Evolutionary conservation across 1,140 invertebrate species (phyloP), one percentile per base, ranked within the genome.

Genomic region (Sycophila sp.): DNA sequence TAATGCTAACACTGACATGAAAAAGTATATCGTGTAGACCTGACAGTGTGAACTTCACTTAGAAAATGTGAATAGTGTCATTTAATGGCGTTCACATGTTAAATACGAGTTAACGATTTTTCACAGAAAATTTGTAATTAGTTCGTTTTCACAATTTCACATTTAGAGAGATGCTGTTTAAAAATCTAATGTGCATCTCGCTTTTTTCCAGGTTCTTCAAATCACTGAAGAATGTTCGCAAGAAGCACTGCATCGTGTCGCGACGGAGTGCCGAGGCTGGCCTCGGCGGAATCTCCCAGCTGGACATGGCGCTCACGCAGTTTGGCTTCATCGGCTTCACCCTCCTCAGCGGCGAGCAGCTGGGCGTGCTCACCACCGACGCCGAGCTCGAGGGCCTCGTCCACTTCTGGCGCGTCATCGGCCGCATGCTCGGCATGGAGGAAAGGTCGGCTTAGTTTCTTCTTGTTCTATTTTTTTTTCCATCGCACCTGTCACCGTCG

Each of bases 281-380:
- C 2, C 79, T 88, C 4, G 76, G 78, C 13, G 74, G 78, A 26
- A 80, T 83, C 59, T 77, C 82, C 26, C 96, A 98, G 82, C 88
- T 91, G 69, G 94, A 96, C 73, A 90, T 97, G 89, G 91, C 91
- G 0, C 76, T 96, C 1, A 95, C 96, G 0, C 93, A 94, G 79
- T 95, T 94, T 75, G 94, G 93, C 10, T 97, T 98, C 77, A 91
- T 97, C 73, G 95, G 94, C 1, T 91, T 92, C 56, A 88, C 90
- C 1, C 75, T 95, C 0, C 71, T 94, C 4, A 89, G 90, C 42
- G 89, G 90, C 0, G 82, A 91, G 49, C 81, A 88, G 34, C 86
- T 95, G 32, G 92, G 93, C 1, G 83, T 95, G 2, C 73, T 79
- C 2, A 77, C 79, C 4, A 87, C 85, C 19, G 75, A 86, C 10